Conservation (phyloP, 2,888 invertebrate species). For the Parthenolecanium corni region DNA sequence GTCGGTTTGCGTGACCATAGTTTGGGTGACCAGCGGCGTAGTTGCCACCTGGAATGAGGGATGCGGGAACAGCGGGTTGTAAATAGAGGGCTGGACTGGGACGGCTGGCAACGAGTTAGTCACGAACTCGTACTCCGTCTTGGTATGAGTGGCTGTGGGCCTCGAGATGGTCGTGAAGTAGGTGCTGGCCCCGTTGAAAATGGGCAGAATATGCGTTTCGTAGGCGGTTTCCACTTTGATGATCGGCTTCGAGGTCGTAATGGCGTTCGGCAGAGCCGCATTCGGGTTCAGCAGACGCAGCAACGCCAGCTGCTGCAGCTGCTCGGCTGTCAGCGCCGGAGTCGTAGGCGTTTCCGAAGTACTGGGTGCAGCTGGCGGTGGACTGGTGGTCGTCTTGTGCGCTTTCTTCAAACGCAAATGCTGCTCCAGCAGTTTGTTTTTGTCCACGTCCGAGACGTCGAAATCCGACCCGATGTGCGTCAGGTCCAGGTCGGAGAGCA, state of each 20-base stretch:
- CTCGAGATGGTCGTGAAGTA: slow-evolving; percentile 66
- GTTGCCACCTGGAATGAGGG: slow-evolving; percentile 63
- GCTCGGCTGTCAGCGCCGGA: slow-evolving; percentile 53
- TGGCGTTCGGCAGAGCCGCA: slow-evolving; percentile 53
- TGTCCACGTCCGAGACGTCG: slow-evolving; percentile 56
- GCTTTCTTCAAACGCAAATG: slow-evolving; percentile 45
- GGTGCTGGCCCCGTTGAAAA: slow-evolving; percentile 63
- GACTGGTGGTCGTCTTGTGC: slow-evolving; percentile 32
- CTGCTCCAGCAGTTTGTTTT: slow-evolving; percentile 46
- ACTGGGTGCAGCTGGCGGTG: background rate
- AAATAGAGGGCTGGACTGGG: slow-evolving; percentile 44
- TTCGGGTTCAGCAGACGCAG: slow-evolving; percentile 57
- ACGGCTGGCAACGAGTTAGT: slow-evolving; percentile 56
- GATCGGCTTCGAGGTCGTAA: slow-evolving; percentile 67
- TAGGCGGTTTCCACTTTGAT: slow-evolving; percentile 64
- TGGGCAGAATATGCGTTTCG: slow-evolving; percentile 69
- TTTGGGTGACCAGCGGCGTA: slow-evolving; percentile 67
- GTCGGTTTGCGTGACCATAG: slow-evolving; percentile 63
- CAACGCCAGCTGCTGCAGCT: slow-evolving; percentile 60
- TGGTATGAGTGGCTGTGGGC: slow-evolving; percentile 63
- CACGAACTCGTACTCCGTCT: slow-evolving; percentile 65
- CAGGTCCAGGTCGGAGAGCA: slow-evolving; percentile 56
- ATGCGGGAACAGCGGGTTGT: slow-evolving; percentile 38
- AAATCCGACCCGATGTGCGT: slow-evolving; percentile 61
- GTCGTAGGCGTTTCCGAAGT: slow-evolving; percentile 38